Base-by-base conservation (phyloP, 1,140 invertebrate species). In the Limonius californicus region DNA sequence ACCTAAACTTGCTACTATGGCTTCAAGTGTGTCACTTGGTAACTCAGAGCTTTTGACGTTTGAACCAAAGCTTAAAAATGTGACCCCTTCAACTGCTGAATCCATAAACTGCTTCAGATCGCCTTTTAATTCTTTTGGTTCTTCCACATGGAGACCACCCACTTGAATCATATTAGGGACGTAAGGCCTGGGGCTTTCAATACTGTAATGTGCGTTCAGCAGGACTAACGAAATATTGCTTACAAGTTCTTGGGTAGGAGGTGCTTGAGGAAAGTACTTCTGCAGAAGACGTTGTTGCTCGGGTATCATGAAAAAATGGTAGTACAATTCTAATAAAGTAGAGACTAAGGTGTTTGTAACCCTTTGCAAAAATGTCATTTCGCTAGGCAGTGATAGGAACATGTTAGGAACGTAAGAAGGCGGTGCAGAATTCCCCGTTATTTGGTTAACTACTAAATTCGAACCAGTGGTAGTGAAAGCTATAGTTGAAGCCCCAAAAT, bases 151-250 rank as follows among this genome's bases (percentile, higher is more conserved):
- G 47, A 84, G 67, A 23, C 83, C 84, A 19, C 83, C 84, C 59
- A 87, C 77, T 70, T 84, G 82, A 19, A 84, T 75, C 15, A 84
- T 71, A 69, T 81, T 80, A 0, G 82, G 81, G 12, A 81, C 65
- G 15, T 75, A 76, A 1, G 82, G 79, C 12, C 72, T 63, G 12
- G 79, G 74, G 8, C 68, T 62, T 57, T 77, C 75, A 54, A 78
- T 74, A 68, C 74, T 77, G 57, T 79, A 81, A 62, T 84, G 81
- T 27, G 71, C 72, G 57, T 83, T 83, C 0, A 79, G 65, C 11
- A 84, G 63, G 16, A 82, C 70, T 2, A 84, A 60, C 15, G 72
- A 74, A 2, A 71, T 57, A 35, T 74, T 72, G 23, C 59, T 66
- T 8, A 65, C 2, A 11, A 39, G n/a, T 4, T 39, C 35, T 39